Percentiles rank a stretch among this genome's conserved stretches.
Conservation (phyloP, 2,113 vertebrate genomes). For the Crocuta crocuta region DNA sequence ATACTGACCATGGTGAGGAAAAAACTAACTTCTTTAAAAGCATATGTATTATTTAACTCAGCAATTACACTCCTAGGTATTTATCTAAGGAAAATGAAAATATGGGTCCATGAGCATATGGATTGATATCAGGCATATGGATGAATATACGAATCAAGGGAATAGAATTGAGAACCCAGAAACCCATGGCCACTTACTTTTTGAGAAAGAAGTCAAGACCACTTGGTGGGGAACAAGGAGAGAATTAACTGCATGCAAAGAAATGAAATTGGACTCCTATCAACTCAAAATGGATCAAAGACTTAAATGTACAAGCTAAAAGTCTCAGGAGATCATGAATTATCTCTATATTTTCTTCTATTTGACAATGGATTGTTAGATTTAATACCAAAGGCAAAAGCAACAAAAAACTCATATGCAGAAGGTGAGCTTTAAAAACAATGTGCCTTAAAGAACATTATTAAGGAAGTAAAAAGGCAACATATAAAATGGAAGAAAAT, state of each 20-base stretch:
- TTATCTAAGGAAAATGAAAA: not conserved
- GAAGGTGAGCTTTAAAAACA: not conserved
- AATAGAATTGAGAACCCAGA: not conserved
- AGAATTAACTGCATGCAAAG: not conserved
- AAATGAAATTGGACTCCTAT: not conserved
- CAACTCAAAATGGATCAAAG: not conserved
- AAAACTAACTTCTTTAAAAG: not conserved
- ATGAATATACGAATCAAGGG: not conserved
- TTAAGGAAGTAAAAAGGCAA: not conserved
- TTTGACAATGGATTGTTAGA: not conserved
- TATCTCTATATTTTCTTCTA: not conserved
- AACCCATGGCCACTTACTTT: not conserved
- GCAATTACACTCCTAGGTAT: not conserved
- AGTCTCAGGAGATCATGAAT: not conserved
- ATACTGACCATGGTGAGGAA: not conserved
- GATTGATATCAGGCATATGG: not conserved
- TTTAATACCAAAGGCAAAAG: not conserved
- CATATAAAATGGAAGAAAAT: not conserved
- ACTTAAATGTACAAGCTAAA: not conserved
- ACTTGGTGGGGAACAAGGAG: not conserved
- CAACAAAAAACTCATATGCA: not conserved
- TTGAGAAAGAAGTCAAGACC: not conserved
- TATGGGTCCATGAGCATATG: not conserved
- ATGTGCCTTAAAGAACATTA: not conserved
- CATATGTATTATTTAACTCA: not conserved